Base-by-base conservation (phyloP, 2,113 vertebrate genomes). In the Gnathonemus echidnorhynchus region DNA sequence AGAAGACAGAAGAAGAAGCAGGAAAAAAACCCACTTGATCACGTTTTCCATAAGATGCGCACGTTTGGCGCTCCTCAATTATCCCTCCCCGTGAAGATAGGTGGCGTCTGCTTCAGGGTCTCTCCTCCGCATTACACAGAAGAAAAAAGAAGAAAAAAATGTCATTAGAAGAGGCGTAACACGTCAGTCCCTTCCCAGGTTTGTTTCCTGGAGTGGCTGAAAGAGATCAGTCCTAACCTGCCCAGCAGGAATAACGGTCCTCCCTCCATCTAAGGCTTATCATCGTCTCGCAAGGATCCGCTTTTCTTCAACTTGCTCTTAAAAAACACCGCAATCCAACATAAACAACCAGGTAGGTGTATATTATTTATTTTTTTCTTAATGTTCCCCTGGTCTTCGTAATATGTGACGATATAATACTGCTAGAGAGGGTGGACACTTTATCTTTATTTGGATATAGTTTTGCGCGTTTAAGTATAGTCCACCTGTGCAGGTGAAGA, bases 21-120 rank as follows among this genome's bases (percentile, higher is more conserved):
- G 96, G 96, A 62, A 70, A 88, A 89, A 86, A 90, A 97, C 27
- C 96, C 96, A 97, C 97, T 97, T 97, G 95, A 95, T 97, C 96
- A 97, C 97, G 97, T 98, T 97, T 97, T 96, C 97, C 97, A 96
- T 94, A 98, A 98, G 98, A 98, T 99, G 97, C 97, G 98, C 98
- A 98, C 98, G 98, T 98, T 98, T 97, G 97, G 97, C 96, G 95
- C 97, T 97, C 96, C 97, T 97, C 98, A 98, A 98, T 99, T 99
- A 99, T 99, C 98, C 98, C 98, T 98, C 97, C 97, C 97, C 97
- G 98, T 97, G 98, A 98, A 99, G 98, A 99, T 99, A 99, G 98
- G 98, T 99, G 98, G 98, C 98, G 98, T 97, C 98, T 98, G 98
- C 98, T 97, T 96, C 97, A 97, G 97, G 97, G 97, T 97, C 97